Conservation (phyloP, 1,140 invertebrate genomes). For the Drosophila leontia region DNA sequence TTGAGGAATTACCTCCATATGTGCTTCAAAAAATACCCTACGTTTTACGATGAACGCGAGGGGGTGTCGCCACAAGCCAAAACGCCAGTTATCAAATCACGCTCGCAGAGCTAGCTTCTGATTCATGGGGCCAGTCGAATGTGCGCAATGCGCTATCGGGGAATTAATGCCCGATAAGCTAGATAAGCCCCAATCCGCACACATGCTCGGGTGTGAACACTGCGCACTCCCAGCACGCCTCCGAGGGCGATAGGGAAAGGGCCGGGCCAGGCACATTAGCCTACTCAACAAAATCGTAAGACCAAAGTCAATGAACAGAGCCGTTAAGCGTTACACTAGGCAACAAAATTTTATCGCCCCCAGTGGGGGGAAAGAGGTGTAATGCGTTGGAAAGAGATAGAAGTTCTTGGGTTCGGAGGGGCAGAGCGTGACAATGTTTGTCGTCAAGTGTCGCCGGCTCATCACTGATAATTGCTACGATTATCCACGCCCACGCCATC, state of each 20-base stretch:
- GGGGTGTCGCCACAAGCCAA: neutral
- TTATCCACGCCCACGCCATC: conserved; percentile 57
- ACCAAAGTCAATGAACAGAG: conserved; percentile 75
- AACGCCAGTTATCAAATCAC: conserved; percentile 49
- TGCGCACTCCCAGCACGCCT: conserved; percentile 4
- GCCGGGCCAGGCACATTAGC: conserved; percentile 55
- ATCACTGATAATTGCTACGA: conserved; percentile 70
- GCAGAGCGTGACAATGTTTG: conserved; percentile 53
- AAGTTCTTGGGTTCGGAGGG: neutral
- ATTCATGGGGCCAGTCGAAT: conserved; percentile 63
- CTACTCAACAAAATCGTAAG: conserved; percentile 77
- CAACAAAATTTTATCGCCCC: conserved; percentile 77
- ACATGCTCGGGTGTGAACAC: conserved; percentile 14
- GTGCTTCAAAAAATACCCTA: neutral
- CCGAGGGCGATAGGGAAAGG: neutral
- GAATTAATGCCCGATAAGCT: conserved; percentile 71
- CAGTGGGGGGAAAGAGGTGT: conserved; percentile 10
- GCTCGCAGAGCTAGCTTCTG: conserved; percentile 35
- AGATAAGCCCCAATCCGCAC: conserved; percentile 45
- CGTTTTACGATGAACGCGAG: neutral
- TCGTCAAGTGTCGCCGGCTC: conserved; percentile 70
- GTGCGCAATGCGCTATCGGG: conserved; percentile 58
- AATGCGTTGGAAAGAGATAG: neutral
- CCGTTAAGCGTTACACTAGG: conserved; percentile 73
- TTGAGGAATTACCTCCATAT: neutral